Percentiles rank a stretch among this genome's conserved stretches.
phyloP scores from a whole-genome alignment of 2,113 vertebrate genomes.

The Xiphophorus hellerii region DNA sequence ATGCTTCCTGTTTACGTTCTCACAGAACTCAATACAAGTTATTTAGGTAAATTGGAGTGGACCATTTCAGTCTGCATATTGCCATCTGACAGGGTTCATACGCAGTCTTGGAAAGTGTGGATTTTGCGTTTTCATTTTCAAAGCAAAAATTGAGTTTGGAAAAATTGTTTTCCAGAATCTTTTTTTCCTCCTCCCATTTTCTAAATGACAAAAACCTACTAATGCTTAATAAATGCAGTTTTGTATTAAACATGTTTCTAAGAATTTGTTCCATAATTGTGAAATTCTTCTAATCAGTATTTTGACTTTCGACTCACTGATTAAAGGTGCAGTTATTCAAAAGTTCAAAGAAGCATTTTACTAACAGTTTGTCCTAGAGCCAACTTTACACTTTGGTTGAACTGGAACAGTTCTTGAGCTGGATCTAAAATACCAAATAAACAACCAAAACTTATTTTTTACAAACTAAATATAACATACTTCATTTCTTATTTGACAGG shows the following conservation, averaged over 20 bases:
- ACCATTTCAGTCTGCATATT: conserved; percentile 22
- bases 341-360: background rate
- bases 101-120: background rate
- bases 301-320: background rate
- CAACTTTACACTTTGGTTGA: too few species aligned
- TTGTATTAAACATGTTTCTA: background rate
- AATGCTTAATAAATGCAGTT: background rate
- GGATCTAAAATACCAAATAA: too few species aligned
- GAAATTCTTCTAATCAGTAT: background rate
- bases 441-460: too few species aligned
- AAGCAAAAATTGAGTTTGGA: background rate
- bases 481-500: too few species aligned
- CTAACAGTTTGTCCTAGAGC: background rate
- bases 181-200: background rate
- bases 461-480: too few species aligned
- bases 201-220: background rate
- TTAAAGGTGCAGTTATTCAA: background rate
- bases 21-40: background rate
- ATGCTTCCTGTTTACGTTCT: conserved; percentile 20
- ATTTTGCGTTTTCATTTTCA: background rate
- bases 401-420: too few species aligned
- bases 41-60: background rate
- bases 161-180: background rate
- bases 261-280: background rate
- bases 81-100: background rate